Base-by-base conservation (phyloP, 2,888 invertebrate genomes). In the Hemistola chrysoprasaria region DNA sequence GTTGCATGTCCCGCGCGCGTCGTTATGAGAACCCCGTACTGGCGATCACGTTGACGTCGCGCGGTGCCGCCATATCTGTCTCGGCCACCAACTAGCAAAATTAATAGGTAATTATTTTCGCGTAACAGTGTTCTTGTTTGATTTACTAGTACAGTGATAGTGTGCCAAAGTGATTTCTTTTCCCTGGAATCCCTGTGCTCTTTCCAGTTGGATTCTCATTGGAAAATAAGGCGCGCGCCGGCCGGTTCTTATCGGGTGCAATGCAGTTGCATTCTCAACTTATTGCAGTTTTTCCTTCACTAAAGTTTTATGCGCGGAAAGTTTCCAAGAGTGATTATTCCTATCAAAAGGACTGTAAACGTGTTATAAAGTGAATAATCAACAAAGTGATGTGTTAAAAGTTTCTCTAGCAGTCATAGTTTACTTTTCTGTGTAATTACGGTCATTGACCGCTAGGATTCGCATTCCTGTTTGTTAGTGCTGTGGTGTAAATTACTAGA, bases 1-100 rank as follows among this genome's bases (percentile, higher is more conserved):
- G 90, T 91, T 90, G 90, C 91, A 91, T 82, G 77, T 87, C 90
- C 92, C 92, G 91, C 93, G 93, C 93, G 94, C 94, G 93, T 93
- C 92, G 91, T 91, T 92, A 90, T 92, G 92, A 92, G 92, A 91
- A 93, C 93, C 93, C 93, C 92, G 92, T 90, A 91, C 87, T 85
- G 90, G 90, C 88, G 90, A 90, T 91, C 90, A 91, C 91, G 91
- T 91, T 91, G 91, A 91, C 91, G 91, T 91, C 90, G 90, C 86
- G 90, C 89, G 81, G 86, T 88, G 91, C 91, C 92, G 92, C 92
- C 92, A 92, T 92, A 92, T 91, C 91, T 91, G 90, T 90, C 90
- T 89, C 88, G 89, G 90, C 84, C 87, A 87, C 84, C 88, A 87
- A 85, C 83, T 89, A 90, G 86, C 87, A 88, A 90, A 90, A 90